phyloP scores from a whole-genome alignment of 2,113 vertebrate species.

The Zapornia atra region DNA sequence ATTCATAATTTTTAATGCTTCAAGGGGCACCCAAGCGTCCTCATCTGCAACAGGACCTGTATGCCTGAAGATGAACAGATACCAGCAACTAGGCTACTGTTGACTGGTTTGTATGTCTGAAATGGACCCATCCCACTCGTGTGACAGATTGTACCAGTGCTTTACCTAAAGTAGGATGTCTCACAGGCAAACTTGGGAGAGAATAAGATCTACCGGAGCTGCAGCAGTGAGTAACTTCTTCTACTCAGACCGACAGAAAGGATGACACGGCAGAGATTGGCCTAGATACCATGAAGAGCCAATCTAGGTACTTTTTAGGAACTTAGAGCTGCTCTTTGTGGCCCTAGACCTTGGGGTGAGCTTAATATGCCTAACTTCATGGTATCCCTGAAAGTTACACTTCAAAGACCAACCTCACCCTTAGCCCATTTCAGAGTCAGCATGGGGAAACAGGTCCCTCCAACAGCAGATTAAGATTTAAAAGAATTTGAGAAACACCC shows the following conservation, averaged over 20 bases:
- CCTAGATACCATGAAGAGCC: not conserved
- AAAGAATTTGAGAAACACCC: not conserved
- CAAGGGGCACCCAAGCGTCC: not conserved
- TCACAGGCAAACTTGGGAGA: not conserved
- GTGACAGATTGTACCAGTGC: not conserved
- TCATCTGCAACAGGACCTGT: not conserved
- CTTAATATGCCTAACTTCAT: not conserved
- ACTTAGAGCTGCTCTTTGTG: not conserved
- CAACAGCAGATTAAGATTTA: not conserved
- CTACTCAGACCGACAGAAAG: not conserved
- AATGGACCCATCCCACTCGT: not conserved
- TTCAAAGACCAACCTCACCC: not conserved
- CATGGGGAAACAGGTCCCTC: not conserved
- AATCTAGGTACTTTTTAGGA: not conserved
- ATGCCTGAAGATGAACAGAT: not conserved
- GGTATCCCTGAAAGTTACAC: not conserved
- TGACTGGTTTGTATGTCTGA: not conserved
- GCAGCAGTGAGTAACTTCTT: conserved; percentile 7
- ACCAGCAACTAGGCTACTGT: not conserved
- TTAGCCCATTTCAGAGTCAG: not conserved
- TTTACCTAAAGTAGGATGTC: not conserved
- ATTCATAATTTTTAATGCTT: not conserved
- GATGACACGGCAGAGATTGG: not conserved
- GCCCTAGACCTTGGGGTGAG: not conserved
- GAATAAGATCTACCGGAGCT: not conserved